Base-by-base conservation (phyloP, 2,113 vertebrate genomes). In the Syrmaticus mikado region DNA sequence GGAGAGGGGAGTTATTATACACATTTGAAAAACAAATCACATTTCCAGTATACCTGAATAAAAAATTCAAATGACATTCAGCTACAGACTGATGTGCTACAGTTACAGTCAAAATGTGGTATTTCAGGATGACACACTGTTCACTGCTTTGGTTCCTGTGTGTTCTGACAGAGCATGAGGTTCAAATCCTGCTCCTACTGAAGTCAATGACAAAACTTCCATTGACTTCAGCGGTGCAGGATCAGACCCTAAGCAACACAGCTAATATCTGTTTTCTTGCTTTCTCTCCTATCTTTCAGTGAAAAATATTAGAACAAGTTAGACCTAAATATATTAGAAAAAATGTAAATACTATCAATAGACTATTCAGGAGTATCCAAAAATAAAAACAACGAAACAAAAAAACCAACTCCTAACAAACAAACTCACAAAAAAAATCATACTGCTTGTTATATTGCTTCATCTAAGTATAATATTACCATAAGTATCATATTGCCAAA, bases 181-280 rank as follows among this genome's bases (percentile, higher is more conserved):
- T 94, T 96, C 95, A 96, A 95, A 96, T 93, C 89, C 94, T 93
- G 87, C 94, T 95, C 95, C 94, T 94, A 93, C 66, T 94, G 96
- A 96, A 95, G 95, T 93, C 84, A 94, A 95, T 95, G 94, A 96
- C 96, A 96, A 94, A 91, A 86, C 82, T 91, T 89, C 94, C 95
- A 96, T 5, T 95, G 92, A 95, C 89, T 87, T 95, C 94, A 96
- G 60, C 24, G 91, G 94, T 93, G 94, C 95, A 96, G 95, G 94
- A 96, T 77, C 91, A 96, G 95, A 96, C 85, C 87, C 91, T 93
- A 89, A 96, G 87, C 92, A 94, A 77, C 64, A 87, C 82, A 89
- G 68, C n/a, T 91, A 93, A 48, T 17, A 87, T 58, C 78, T 93
- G 78, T 34, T 89, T 88, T 40, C 72, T 74, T 82, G 82, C 30